Conservation (phyloP, 2,888 invertebrate species). For the Leptopilina myrica region DNA sequence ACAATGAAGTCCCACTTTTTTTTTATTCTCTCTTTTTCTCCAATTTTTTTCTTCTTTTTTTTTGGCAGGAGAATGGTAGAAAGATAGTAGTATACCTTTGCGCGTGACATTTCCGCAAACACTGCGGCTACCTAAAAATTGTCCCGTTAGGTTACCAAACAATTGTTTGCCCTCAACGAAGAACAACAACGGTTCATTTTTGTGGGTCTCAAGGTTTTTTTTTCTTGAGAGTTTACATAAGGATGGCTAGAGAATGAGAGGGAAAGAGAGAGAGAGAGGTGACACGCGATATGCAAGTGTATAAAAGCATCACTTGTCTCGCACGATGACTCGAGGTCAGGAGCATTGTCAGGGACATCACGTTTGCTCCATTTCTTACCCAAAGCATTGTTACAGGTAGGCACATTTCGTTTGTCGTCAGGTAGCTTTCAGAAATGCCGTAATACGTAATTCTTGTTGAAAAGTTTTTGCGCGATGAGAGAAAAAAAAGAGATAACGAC, state of each 20-base stretch:
- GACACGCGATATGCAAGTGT: slow-evolving; percentile 10
- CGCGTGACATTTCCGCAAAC: slow-evolving; percentile 73
- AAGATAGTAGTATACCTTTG: slow-evolving; percentile 46
- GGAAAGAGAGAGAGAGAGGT: too few species aligned
- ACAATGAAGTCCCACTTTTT: slow-evolving; percentile 35
- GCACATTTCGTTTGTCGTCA: slow-evolving; percentile 8
- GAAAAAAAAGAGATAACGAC: slow-evolving; percentile 8
- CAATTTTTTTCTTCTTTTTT: slow-evolving; percentile 2
- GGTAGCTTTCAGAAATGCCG: slow-evolving; percentile 31
- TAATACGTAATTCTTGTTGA: slow-evolving; percentile 22
- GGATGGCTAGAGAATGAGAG: slow-evolving; percentile 24
- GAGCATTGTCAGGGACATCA: slow-evolving; percentile 54
- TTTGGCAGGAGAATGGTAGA: slow-evolving; percentile 23
- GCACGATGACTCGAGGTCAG: slow-evolving; percentile 22
- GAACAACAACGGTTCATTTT: slow-evolving; percentile 42
- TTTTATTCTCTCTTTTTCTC: neutral
- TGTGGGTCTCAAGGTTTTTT: slow-evolving; percentile 55
- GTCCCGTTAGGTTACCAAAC: slow-evolving; percentile 69
- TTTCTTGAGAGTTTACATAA: slow-evolving; percentile 20
- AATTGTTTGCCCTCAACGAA: slow-evolving; percentile 56
- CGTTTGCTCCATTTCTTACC: slow-evolving; percentile 59
- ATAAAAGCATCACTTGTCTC: slow-evolving; percentile 11
- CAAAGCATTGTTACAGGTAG: slow-evolving; percentile 27
- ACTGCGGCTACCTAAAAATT: slow-evolving; percentile 57
- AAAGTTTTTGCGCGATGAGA: slow-evolving; percentile 25